Conservation (phyloP, 2,113 vertebrate genomes). For the Propithecus coquereli region DNA sequence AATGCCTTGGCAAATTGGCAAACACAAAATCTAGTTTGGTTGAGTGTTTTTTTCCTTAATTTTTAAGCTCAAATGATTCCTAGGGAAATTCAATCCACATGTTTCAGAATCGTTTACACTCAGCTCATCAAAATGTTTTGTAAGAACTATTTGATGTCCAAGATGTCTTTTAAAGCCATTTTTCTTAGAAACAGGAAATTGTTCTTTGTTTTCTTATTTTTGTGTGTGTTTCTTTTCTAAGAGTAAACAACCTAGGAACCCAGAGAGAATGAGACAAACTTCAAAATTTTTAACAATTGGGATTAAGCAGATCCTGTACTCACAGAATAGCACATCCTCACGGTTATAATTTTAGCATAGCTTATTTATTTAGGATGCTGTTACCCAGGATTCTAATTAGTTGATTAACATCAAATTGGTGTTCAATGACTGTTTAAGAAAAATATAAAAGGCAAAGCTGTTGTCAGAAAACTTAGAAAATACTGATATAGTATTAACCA, state of each 20-base stretch:
- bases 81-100: conserved; percentile 68
- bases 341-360: background rate
- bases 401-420: background rate
- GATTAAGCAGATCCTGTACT: background rate
- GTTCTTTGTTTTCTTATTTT: conserved; percentile 29
- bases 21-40: conserved; percentile 40
- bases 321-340: background rate
- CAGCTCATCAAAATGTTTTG: conserved; percentile 73
- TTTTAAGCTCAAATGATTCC: conserved; percentile 53
- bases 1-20: conserved; percentile 12
- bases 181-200: conserved; percentile 57
- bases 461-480: background rate
- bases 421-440: background rate
- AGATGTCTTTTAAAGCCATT: conserved; percentile 54
- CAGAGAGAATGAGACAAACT: background rate
- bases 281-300: background rate
- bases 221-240: conserved; percentile 29
- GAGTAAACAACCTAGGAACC: conserved; percentile 29
- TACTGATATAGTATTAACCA: background rate
- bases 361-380: background rate
- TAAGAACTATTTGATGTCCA: conserved; percentile 65
- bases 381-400: background rate
- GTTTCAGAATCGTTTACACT: conserved; percentile 60
- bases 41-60: conserved; percentile 49
- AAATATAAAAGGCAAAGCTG: background rate